A percentile compares a stretch with the other conserved stretches of the same genome.
Conservation (phyloP, 2,888 invertebrate genomes). For the Meteorus colon region DNA sequence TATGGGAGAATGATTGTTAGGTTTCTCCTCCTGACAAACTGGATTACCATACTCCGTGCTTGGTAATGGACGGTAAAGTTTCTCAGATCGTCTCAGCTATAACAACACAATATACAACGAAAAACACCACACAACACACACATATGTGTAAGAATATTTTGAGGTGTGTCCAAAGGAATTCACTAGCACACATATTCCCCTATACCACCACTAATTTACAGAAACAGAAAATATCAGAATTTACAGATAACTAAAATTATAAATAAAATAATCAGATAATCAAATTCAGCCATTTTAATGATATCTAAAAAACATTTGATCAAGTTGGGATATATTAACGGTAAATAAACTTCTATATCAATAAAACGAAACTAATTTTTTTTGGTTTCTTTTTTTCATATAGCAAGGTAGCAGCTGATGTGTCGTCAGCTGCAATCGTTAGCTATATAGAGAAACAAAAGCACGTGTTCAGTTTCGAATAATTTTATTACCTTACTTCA, state of each 20-base stretch:
- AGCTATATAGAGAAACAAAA: neutral
- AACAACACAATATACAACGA: conserved; percentile 11
- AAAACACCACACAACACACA: neutral
- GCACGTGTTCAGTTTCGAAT: conserved; percentile 19
- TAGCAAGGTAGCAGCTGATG: neutral
- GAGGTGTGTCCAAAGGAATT: neutral
- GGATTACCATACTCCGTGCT: conserved; percentile 44
- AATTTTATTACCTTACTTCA: conserved; percentile 26
- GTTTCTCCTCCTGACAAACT: conserved; percentile 48
- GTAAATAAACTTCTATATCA: neutral
- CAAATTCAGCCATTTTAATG: neutral
- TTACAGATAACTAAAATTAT: neutral
- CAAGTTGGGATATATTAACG: conserved; percentile 5
- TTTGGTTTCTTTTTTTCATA: neutral
- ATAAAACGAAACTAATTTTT: neutral
- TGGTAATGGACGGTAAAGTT: conserved; percentile 47
- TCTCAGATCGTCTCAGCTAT: conserved; percentile 34
- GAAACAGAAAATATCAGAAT: neutral
- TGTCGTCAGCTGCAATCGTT: neutral
- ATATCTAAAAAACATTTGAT: neutral
- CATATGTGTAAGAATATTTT: neutral
- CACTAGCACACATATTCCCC: neutral
- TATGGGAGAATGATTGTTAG: conserved; percentile 44
- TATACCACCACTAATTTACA: neutral
- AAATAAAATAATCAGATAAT: neutral